Evolutionary conservation across 1,140 invertebrate genomes (phyloP), one percentile per base, ranked within the genome.

Genomic region (Dermatophagoides farinae): DNA sequence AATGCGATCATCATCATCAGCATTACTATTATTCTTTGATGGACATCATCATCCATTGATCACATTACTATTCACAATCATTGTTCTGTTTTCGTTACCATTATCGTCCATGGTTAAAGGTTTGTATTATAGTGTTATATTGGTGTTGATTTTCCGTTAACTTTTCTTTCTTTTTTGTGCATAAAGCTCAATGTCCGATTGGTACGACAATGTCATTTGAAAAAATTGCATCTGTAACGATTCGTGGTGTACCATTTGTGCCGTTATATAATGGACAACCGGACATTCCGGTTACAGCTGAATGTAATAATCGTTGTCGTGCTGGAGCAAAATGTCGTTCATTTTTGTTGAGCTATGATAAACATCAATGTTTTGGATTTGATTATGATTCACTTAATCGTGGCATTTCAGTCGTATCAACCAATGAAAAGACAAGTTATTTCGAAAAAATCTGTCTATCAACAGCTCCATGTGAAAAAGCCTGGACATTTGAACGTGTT

Each of bases 401-500:
- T 10, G 47, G 31, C 20, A 11, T 50, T 6, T 51, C 55, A 6
- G 23, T 65, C 0, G 46, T 62, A n/a, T 18, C 59, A 9, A 63
- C 64, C 4, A 49, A 58, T 14, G 67, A 69, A n/a, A 53, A 62
- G 10, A 66, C 66, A 5, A 63, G 57, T 46, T 68, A 67, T 41
- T 69, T 66, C 31, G 68, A 69, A 38, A 69, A 69, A 44, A 67
- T 57, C 60, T 65, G 62, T 44, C 39, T 63, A 20, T 43, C 46
- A 25, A 41, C 46, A 25, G 23, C 50, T 57, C 61, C 59, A 40
- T 69, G 68, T 51, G 57, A 64, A 18, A 62, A 63, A 14, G 69
- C 69, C 0, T 76, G 74, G 74, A 68, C 71, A 10, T 68, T 73
- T 31, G 73, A 76, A 57, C 61, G 71, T 6, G 70, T 70, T 4